These are phyloP conservation scores for Drosophila percnosoma DNA, from an alignment of 2,888 invertebrate genomes.

Conservation along the genomic window DNA sequence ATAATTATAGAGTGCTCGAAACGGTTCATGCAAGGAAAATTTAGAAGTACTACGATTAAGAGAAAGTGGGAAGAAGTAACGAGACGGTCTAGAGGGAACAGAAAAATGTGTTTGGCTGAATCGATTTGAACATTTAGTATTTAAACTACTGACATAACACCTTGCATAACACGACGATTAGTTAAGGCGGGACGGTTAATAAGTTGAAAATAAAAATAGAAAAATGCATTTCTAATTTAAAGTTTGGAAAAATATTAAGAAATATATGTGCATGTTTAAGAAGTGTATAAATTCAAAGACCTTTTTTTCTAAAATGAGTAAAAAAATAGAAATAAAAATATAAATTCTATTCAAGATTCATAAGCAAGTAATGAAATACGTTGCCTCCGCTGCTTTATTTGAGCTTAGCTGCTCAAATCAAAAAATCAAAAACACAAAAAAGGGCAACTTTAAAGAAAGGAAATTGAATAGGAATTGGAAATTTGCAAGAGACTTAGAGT, in stretches of 20 bases:
- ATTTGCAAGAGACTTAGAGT: slow-evolving; percentile 12
- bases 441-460: not conserved
- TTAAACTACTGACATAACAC: too few species aligned
- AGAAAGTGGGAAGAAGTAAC: too few species aligned
- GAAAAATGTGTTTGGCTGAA: too few species aligned
- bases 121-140: too few species aligned
- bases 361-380: not conserved
- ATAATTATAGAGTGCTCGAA: too few species aligned
- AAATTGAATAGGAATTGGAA: not conserved
- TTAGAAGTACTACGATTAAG: too few species aligned
- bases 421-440: not conserved
- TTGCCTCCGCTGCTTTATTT: not conserved
- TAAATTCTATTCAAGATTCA: not conserved
- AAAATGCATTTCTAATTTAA: not conserved
- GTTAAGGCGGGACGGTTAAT: too few species aligned
- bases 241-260: not conserved
- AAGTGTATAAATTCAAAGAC: not conserved
- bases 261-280: not conserved
- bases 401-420: not conserved
- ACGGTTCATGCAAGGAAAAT: too few species aligned
- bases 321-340: not conserved
- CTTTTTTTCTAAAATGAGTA: not conserved
- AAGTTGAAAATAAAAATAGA: not conserved
- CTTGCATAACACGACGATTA: too few species aligned
- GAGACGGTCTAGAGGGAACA: too few species aligned